Conservation (phyloP, 2,888 invertebrate genomes). For the Atrina japonica region DNA sequence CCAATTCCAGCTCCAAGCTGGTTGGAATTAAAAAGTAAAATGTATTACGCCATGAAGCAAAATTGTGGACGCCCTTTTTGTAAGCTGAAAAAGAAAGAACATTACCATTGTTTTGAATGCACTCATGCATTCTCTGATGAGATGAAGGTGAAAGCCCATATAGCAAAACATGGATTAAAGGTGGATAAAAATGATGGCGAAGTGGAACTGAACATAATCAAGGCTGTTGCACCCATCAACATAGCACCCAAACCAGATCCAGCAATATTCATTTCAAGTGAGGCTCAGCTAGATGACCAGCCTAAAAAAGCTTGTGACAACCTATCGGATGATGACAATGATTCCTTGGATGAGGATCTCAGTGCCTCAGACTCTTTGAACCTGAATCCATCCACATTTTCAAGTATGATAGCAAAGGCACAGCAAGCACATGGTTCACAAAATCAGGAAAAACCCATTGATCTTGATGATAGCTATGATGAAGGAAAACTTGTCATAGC, state of each 20-base stretch:
- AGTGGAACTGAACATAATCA: constrained; percentile 9
- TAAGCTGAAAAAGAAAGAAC: constrained; percentile 89
- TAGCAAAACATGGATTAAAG: constrained; percentile 85
- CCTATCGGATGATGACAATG: constrained; percentile 30
- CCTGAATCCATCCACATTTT: constrained; percentile 67
- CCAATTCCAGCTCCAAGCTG: constrained; percentile 63
- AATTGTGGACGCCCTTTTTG: constrained; percentile 89
- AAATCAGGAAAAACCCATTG: constrained; percentile 1
- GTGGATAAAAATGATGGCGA: constrained; percentile 53
- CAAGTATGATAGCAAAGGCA: constrained; percentile 66
- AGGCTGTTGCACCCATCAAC: constrained; percentile 36
- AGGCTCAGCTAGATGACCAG: constrained; percentile 17
- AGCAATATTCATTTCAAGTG: neutral
- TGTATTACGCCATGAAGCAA: constrained; percentile 73
- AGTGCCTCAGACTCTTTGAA: constrained; percentile 67
- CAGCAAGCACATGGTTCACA: constrained; percentile 47
- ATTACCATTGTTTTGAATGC: constrained; percentile 90
- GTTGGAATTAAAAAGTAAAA: constrained; percentile 65
- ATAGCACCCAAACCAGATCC: constrained; percentile 39
- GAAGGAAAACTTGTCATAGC: constrained; percentile 41
- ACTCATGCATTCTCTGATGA: constrained; percentile 90
- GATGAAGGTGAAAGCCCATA: constrained; percentile 86
- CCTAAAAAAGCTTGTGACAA: constrained; percentile 26
- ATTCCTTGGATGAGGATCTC: constrained; percentile 43
- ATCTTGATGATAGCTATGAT: constrained; percentile 34